phyloP scores from a whole-genome alignment of 2,113 vertebrate genomes.

The Passer domesticus region DNA sequence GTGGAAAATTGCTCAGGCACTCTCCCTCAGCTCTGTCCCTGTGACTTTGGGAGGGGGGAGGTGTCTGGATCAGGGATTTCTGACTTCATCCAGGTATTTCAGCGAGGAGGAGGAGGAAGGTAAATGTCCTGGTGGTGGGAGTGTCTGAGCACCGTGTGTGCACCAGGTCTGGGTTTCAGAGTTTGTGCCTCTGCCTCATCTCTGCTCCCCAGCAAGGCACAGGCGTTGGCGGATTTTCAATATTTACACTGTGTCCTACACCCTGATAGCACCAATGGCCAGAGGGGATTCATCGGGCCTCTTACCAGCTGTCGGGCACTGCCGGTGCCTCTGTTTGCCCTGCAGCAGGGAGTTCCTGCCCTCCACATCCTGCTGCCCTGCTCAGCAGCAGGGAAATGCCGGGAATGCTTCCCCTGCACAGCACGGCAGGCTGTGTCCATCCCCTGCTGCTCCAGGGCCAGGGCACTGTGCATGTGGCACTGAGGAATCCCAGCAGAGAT shows the following conservation, averaged over 20 bases:
- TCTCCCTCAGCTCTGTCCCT: neutral
- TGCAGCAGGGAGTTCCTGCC: neutral
- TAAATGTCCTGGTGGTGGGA: neutral
- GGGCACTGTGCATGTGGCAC: neutral
- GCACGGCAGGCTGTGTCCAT: accelerated
- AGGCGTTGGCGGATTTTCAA: neutral
- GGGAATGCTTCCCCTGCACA: neutral
- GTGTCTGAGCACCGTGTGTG: neutral
- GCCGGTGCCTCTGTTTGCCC: neutral
- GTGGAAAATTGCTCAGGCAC: neutral
- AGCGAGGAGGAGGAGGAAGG: neutral
- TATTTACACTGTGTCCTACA: neutral
- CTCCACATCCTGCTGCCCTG: accelerated
- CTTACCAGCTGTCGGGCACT: neutral
- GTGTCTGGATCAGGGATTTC: neutral
- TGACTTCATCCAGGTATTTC: neutral
- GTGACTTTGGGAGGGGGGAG: neutral
- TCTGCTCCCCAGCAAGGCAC: neutral
- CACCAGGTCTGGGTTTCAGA: neutral
- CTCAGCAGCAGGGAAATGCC: neutral
- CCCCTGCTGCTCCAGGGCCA: neutral
- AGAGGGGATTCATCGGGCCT: neutral
- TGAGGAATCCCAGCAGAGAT: neutral
- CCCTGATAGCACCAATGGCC: neutral
- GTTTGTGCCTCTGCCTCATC: neutral